These are phyloP conservation scores for Synanthedon formicaeformis DNA, from an alignment of 2,888 invertebrate genomes.

Conservation along the genomic window DNA sequence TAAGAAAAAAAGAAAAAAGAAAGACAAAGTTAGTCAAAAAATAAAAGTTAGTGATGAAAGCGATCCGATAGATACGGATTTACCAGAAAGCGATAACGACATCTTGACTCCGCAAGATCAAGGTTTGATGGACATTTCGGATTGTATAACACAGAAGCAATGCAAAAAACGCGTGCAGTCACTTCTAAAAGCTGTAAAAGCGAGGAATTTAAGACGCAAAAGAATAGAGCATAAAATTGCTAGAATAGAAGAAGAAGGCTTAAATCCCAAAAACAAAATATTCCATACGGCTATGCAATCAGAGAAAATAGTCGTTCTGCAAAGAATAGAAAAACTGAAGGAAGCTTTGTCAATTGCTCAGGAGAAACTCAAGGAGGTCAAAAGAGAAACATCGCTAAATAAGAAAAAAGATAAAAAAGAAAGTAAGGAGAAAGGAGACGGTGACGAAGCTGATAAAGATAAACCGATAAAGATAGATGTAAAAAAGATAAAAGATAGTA, in stretches of 20 bases:
- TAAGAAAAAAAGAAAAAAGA: conserved; percentile 7
- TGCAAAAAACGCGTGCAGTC: conserved; percentile 35
- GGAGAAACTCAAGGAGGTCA: conserved; percentile 24
- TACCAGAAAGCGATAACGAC: conserved; percentile 30
- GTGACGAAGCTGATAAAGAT: conserved; percentile 15
- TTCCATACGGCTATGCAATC: conserved; percentile 47
- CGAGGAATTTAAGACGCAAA: conserved; percentile 22
- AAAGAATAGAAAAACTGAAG: conserved; percentile 28
- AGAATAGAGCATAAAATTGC: conserved; percentile 34
- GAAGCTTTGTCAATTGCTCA: conserved; percentile 27
- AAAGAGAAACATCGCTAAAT: conserved; percentile 12
- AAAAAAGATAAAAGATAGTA: conserved; percentile 9
- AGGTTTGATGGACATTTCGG: conserved; percentile 35
- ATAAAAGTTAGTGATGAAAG: conserved; percentile 31
- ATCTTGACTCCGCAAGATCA: conserved; percentile 34
- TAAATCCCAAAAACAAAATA: conserved; percentile 38
- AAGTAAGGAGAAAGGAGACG: conserved; percentile 8
- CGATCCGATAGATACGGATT: conserved; percentile 45
- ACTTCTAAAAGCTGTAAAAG: conserved; percentile 34
- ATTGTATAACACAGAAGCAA: conserved; percentile 32
- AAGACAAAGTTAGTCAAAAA: conserved; percentile 1
- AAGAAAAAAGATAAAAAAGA: conserved; percentile 16
- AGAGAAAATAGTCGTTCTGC: conserved; percentile 34
- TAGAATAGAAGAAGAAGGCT: conserved; percentile 40
- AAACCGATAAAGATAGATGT: conserved; percentile 7